These are phyloP conservation scores for Pocillopora meandrina DNA, from an alignment of 92 coral and sea anemone genomes.

Conservation along the genomic window DNA sequence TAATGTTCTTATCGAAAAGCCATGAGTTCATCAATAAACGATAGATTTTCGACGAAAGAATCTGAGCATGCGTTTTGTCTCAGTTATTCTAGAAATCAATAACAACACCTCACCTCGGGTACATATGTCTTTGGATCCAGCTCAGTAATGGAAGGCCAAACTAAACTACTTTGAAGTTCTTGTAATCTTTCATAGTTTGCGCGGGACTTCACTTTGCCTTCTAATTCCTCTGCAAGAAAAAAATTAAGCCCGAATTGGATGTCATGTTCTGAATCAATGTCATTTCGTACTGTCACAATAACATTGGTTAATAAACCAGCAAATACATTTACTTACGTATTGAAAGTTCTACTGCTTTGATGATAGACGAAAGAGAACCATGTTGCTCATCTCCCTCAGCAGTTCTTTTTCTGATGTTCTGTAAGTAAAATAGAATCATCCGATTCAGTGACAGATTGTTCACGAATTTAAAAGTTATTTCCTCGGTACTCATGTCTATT, in stretches of 20 bases:
- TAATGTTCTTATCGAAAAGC: too few relatives aligned
- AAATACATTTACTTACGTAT: conserved; percentile 73
- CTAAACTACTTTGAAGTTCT: conserved; percentile 91
- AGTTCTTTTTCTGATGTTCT: conserved; percentile 97
- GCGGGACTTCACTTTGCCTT: conserved; percentile 88
- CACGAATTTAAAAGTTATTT: not conserved
- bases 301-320: not conserved
- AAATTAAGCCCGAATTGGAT: not conserved
- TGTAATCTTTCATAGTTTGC: conserved; percentile 90
- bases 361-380: conserved; percentile 84
- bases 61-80: too few relatives aligned
- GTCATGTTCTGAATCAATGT: too few relatives aligned
- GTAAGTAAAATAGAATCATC: not conserved
- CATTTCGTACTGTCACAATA: not conserved
- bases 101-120: conserved; percentile 79
- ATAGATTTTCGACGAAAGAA: too few relatives aligned
- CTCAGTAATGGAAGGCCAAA: conserved; percentile 96
- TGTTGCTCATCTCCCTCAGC: conserved; percentile 92
- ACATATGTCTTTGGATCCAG: conserved; percentile 95
- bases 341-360: conserved; percentile 94
- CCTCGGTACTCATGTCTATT: too few relatives aligned
- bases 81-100: too few relatives aligned
- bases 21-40: too few relatives aligned
- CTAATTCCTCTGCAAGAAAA: conserved; percentile 86
- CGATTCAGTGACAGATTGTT: not conserved